Conservation (phyloP, 2,113 vertebrate genomes). For the Polypterus senegalus region DNA sequence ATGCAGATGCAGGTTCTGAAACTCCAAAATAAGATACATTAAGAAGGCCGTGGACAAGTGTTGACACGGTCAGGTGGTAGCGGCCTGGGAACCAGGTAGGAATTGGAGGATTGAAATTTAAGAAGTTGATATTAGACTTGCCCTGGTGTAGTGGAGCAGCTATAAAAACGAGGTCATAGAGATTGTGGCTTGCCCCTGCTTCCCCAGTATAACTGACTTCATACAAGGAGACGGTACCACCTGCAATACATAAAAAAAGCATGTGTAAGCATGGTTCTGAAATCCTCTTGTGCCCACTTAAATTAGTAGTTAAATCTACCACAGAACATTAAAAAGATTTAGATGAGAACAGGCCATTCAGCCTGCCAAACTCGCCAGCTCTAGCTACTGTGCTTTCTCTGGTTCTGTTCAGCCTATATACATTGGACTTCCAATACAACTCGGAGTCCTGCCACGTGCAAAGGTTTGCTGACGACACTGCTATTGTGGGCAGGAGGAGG, state of each 20-base stretch:
- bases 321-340: too few relatives aligned
- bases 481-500: too few relatives aligned
- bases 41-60: constrained; percentile 64
- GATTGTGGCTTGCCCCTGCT: constrained; percentile 43
- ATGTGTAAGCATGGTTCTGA: not conserved
- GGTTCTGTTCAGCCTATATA: too few relatives aligned
- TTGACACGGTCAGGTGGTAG: constrained; percentile 63
- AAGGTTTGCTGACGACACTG: too few relatives aligned
- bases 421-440: too few relatives aligned
- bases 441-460: too few relatives aligned
- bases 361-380: too few relatives aligned
- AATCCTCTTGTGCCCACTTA: too few relatives aligned
- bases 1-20: constrained; percentile 29
- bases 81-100: constrained; percentile 44
- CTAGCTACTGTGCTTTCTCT: too few relatives aligned
- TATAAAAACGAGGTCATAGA: constrained; percentile 75
- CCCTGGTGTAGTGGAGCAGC: constrained; percentile 67
- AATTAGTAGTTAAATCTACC: too few relatives aligned
- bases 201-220: constrained; percentile 61
- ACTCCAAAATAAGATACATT: constrained; percentile 67
- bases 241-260: constrained; percentile 30
- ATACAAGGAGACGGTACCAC: constrained; percentile 46
- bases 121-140: constrained; percentile 66
- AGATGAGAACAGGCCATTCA: too few relatives aligned
- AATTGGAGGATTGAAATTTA: constrained; percentile 62